These are phyloP conservation scores for Chrysolina oricalcia DNA, from an alignment of 2,888 invertebrate genomes.

Conservation along the genomic window DNA sequence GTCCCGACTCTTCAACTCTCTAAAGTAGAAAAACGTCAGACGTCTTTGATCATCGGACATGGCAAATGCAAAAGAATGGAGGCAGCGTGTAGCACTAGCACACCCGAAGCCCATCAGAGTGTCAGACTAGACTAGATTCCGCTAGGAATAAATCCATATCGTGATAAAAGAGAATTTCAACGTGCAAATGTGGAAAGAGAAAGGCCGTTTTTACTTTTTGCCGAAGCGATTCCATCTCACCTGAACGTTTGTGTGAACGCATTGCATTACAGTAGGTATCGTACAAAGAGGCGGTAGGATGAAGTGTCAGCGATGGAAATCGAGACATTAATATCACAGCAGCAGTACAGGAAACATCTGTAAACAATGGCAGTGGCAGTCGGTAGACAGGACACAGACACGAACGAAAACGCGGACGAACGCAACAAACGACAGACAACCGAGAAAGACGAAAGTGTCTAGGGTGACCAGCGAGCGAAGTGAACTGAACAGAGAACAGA, in stretches of 20 bases:
- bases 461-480: constrained; percentile 47
- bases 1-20: constrained; percentile 36
- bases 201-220: constrained; percentile 44
- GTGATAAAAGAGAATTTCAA: constrained; percentile 27
- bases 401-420: constrained; percentile 45
- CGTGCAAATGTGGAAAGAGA: constrained; percentile 50
- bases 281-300: constrained; percentile 28
- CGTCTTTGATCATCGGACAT: constrained; percentile 27
- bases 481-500: constrained; percentile 52
- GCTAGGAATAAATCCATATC: constrained; percentile 36
- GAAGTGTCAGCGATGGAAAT: constrained; percentile 31
- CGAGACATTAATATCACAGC: constrained; percentile 48
- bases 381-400: constrained; percentile 47
- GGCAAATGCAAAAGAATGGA: neutral
- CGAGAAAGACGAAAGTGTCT: constrained; percentile 53
- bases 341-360: constrained; percentile 48
- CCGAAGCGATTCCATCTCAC: constrained; percentile 49
- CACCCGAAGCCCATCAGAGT: constrained; percentile 10
- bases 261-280: constrained; percentile 44
- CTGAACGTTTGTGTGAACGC: constrained; percentile 48
- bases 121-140: constrained; percentile 22
- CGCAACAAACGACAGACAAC: constrained; percentile 40
- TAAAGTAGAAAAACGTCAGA: constrained; percentile 43
- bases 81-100: constrained; percentile 12
- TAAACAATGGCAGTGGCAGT: constrained; percentile 50